These are phyloP conservation scores for Dione juno DNA, from an alignment of 2,888 invertebrate genomes.

Conservation along the genomic window DNA sequence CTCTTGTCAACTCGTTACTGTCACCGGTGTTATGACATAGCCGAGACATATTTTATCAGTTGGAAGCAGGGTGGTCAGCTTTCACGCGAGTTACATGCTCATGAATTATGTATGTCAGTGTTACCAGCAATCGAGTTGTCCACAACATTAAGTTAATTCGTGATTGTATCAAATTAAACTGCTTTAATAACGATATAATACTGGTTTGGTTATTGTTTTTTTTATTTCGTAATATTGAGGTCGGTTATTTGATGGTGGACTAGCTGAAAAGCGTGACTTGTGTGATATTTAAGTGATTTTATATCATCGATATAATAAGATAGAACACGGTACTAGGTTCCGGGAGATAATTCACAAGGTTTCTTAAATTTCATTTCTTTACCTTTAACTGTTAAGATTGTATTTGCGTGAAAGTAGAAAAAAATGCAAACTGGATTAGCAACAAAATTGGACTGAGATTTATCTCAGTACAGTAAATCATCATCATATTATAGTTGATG, in stretches of 20 bases:
- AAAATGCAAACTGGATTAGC: too few species aligned
- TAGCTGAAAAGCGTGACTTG: too few species aligned
- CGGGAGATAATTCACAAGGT: too few species aligned
- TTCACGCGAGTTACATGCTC: constrained; percentile 25
- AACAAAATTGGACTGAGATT: too few species aligned
- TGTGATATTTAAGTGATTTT: too few species aligned
- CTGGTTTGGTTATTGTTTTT: neutral
- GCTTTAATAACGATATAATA: constrained; percentile 26
- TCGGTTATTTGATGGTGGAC: neutral
- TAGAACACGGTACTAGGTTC: too few species aligned
- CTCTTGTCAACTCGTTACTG: constrained; percentile 14
- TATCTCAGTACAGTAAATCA: too few species aligned
- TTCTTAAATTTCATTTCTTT: too few species aligned
- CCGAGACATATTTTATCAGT: constrained; percentile 28
- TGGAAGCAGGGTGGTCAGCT: constrained; percentile 28
- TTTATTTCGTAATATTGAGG: neutral
- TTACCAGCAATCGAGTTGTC: constrained; percentile 29
- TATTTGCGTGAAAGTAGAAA: too few species aligned
- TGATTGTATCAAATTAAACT: constrained; percentile 31
- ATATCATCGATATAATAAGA: too few species aligned
- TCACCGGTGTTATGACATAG: constrained; percentile 13
- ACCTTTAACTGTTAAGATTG: too few species aligned
- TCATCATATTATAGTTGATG: too few species aligned
- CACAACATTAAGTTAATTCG: constrained; percentile 32
- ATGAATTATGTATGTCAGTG: constrained; percentile 32